A percentile compares a stretch with the other conserved stretches of the same genome.
Conservation (phyloP, 2,888 invertebrate genomes). For the Ophion ellenae region DNA sequence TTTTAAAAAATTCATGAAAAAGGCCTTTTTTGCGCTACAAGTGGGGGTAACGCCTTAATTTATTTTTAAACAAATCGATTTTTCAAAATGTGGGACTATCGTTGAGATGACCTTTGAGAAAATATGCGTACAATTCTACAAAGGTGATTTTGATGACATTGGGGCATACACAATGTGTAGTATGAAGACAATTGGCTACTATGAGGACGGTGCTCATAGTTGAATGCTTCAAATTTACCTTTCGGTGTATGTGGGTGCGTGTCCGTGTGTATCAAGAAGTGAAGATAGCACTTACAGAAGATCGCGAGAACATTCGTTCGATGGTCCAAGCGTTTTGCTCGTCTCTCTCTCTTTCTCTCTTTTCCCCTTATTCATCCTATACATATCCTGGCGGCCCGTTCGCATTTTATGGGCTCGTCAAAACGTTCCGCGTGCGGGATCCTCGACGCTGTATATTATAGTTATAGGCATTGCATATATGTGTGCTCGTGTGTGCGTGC, state of each 20-base stretch:
- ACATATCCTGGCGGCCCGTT: constrained; percentile 71
- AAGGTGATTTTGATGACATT: no score
- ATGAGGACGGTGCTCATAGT: no score
- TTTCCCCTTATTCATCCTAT: constrained; percentile 15
- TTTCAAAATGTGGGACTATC: no score
- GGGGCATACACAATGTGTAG: no score
- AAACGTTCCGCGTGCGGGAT: constrained; percentile 77
- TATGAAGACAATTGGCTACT: no score
- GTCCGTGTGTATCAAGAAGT: background rate
- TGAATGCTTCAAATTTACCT: no score
- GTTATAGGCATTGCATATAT: constrained; percentile 19
- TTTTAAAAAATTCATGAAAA: no score
- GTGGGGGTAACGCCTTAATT: no score
- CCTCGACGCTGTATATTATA: constrained; percentile 74
- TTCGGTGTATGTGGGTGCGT: background rate
- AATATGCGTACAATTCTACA: no score
- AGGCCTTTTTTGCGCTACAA: no score
- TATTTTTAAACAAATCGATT: no score
- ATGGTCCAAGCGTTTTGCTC: constrained; percentile 34
- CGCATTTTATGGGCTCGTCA: constrained; percentile 81
- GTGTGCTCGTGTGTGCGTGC: background rate
- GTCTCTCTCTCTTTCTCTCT: constrained; percentile 22
- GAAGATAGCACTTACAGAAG: constrained; percentile 39
- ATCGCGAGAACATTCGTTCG: constrained; percentile 43
- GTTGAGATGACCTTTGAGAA: no score